Evolutionary conservation across 2,113 vertebrate species (phyloP), one percentile per base, ranked within the genome.

Genomic region (Dryoscopus gambensis): DNA sequence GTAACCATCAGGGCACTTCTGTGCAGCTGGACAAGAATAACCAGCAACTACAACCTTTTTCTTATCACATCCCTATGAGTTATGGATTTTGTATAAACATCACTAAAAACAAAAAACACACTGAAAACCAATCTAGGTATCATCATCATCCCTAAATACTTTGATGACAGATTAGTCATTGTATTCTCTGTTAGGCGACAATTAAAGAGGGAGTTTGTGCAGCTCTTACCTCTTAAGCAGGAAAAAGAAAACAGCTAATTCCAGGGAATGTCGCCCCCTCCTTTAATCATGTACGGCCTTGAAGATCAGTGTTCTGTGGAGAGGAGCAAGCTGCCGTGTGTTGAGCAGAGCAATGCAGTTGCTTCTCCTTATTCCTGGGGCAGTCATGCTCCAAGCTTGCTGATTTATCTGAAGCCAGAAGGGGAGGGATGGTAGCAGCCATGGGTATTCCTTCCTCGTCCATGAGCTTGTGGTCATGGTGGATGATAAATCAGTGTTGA

Each of bases 151-250:
- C 73, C 64, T 86, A 84, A 90, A 88, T 71, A 69, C 7, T 71
- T 68, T 5, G 30, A 42, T 90, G 79, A 88, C 56, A 44, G 42
- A 62, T 31, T 50, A 85, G 46, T 82, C 21, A 33, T 69, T 62
- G 6, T 76, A 59, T 88, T 88, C 24, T 57, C 46, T 82, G 23
- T 62, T 50, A 69, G 40, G 22, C 67, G 39, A 84, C 60, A 52
- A 5, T 25, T 76, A 33, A 35, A 59, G 47, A 83, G 42, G 53
- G 55, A 65, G 56, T 73, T 63, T 67, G 21, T 85, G 40, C 40
- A 89, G 79, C 52, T 92, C 85, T 86, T 94, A 86, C 87, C 85
- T 95, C 71, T 89, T 55, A 73, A 55, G 11, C 27, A 67, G 84
- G 31, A 74, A 73, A 46, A 70, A 56, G 42, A 75, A 62, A 95